Base-by-base conservation (phyloP, 2,888 invertebrate genomes). In the Drymonia ruficornis region DNA sequence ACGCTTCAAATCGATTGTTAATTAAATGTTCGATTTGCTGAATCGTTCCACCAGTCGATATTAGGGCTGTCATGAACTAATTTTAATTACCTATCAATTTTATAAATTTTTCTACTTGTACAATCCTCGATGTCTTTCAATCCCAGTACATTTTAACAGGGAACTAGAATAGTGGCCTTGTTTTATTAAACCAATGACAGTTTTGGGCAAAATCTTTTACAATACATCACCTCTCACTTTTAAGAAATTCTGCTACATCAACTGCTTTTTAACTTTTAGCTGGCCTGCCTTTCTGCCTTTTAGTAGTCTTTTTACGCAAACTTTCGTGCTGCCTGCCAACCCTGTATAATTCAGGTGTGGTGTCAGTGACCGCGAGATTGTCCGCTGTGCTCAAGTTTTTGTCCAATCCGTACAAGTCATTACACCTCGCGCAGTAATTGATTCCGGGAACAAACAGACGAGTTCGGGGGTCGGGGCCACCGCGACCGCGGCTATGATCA, bases 371-470 rank as follows among this genome's bases (percentile, higher is more conserved):
- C 83, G 67, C 53, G 60, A 65, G 57, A 50, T 61, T 9, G 16
- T 65, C 49, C 52, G 53, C 36, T 47, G 55, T 60, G 58, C 36
- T 54, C 56, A 62, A 56, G 16, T 82, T 83, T 82, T 83, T 81
- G 75, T 70, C 62, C 66, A 70, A 69, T 66, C 69, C 59, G 59
- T 53, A 58, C 70, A 70, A 75, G 80, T 80, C 81, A 75, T 76
- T 78, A 77, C 72, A 74, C 74, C 73, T 71, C 59, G 61, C 70
- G 60, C 59, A 52, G 69, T 79, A 84, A 85, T 83, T 81, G 79
- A 74, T 85, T 85, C 86, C 63, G 56, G 67, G 84, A 83, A 86
- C 64, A 72, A 78, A 69, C 71, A 69, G 63, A 68, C 62, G 44
- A 74, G 59, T 63, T 67, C 53, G 44, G 44, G 53, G 52, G 52